A percentile compares a stretch with the other conserved stretches of the same genome.
Conservation (phyloP, 2,113 vertebrate species). For the Prunella fulvescens region DNA sequence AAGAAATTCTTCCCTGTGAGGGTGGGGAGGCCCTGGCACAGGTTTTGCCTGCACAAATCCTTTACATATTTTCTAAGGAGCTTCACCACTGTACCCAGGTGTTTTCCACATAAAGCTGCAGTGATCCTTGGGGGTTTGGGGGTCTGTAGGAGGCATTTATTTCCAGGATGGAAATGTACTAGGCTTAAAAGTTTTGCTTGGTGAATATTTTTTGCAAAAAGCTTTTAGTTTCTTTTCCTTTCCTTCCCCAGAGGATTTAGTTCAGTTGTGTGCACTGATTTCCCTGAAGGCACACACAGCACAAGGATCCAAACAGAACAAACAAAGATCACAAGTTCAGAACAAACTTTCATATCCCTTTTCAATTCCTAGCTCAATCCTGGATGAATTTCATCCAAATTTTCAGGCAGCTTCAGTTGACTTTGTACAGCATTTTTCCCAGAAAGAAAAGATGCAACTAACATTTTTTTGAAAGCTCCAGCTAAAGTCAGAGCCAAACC, state of each 20-base stretch:
- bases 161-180: neutral
- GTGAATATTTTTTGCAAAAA: neutral
- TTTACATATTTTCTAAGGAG: neutral
- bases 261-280: neutral
- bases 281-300: neutral
- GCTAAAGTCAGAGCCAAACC: neutral
- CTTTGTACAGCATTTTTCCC: neutral
- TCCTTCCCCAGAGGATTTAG: neutral
- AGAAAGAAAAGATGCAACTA: neutral
- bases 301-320: neutral
- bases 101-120: neutral
- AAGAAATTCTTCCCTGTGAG: neutral
- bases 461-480: neutral
- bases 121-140: neutral
- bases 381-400: neutral
- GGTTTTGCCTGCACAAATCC: neutral
- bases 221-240: neutral
- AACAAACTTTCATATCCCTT: neutral
- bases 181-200: neutral
- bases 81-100: neutral
- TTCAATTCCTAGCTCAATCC: neutral
- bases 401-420: neutral
- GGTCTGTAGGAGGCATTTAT: neutral
- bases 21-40: neutral
- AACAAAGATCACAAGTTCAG: neutral